Conservation (phyloP, 53 echinoderm and acorn worm species). For the Stichopus horrens region DNA sequence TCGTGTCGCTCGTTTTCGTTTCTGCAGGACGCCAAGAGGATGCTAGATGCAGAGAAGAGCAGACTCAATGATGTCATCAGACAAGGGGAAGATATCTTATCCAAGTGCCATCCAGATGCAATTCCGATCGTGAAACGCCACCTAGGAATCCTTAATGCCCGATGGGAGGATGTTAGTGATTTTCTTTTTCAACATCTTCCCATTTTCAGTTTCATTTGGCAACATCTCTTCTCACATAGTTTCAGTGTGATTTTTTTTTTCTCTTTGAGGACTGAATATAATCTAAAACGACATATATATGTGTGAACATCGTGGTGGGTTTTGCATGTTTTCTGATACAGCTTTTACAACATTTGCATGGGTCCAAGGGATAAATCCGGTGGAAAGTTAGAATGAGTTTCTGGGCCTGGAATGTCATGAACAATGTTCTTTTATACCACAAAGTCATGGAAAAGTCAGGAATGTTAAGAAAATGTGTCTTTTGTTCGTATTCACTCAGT, state of each 20-base stretch:
- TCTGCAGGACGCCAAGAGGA: conserved; percentile 73
- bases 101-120: conserved; percentile 89
- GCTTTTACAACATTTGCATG: neutral
- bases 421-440: too few species aligned
- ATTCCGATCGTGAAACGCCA: conserved; percentile 92
- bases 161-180: conserved; percentile 93
- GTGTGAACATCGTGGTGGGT: neutral
- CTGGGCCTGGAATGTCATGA: too few species aligned
- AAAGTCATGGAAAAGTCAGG: too few species aligned
- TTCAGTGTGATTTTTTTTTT: too few species aligned
- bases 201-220: neutral
- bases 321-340: neutral
- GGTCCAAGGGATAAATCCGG: neutral
- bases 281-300: neutral
- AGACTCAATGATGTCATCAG: conserved; percentile 81
- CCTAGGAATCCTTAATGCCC: conserved; percentile 89
- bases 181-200: neutral
- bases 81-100: conserved; percentile 83
- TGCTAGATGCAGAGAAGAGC: conserved; percentile 70
- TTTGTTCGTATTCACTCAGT: too few species aligned
- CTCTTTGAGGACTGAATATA: neutral
- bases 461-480: too few species aligned
- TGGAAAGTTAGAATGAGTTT: too few species aligned
- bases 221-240: neutral
- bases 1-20: too few species aligned